Conservation (phyloP, 2,888 invertebrate genomes). For the Mellilla xanthometata region DNA sequence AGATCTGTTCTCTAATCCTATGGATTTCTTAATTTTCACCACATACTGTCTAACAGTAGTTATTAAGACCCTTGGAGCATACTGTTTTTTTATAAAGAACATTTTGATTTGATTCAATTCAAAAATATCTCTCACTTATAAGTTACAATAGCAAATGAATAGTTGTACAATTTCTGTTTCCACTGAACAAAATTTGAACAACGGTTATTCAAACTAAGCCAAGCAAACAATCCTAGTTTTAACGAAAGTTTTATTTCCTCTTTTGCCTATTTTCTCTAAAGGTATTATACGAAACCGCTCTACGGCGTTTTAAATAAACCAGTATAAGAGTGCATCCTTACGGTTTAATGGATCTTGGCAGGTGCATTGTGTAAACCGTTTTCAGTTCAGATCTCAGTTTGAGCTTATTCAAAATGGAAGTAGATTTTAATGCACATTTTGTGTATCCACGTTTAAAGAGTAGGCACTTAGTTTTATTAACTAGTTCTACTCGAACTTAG, state of each 20-base stretch:
- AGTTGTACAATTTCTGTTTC: too few species aligned
- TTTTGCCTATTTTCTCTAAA: neutral
- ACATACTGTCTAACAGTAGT: too few species aligned
- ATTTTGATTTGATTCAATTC: too few species aligned
- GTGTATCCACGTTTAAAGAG: neutral
- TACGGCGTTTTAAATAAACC: constrained; percentile 41
- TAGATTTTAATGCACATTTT: neutral
- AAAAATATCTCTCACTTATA: too few species aligned
- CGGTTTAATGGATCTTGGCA: constrained; percentile 53
- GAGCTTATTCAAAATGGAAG: neutral
- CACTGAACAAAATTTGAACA: too few species aligned
- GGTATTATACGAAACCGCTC: constrained; percentile 3
- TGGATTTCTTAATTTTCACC: too few species aligned
- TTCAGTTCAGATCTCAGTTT: constrained; percentile 1
- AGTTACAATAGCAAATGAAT: too few species aligned
- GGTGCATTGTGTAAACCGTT: constrained; percentile 49
- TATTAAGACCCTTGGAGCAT: too few species aligned
- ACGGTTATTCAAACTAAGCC: too few species aligned
- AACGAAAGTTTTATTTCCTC: neutral
- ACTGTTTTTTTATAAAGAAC: too few species aligned
- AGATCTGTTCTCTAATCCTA: too few species aligned
- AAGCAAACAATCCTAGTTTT: neutral
- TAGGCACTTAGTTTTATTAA: neutral
- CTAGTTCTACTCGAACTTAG: too few species aligned
- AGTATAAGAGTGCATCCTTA: constrained; percentile 46